phyloP scores from a whole-genome alignment of 1,140 invertebrate species.

The Panagrolaimus sp. region DNA sequence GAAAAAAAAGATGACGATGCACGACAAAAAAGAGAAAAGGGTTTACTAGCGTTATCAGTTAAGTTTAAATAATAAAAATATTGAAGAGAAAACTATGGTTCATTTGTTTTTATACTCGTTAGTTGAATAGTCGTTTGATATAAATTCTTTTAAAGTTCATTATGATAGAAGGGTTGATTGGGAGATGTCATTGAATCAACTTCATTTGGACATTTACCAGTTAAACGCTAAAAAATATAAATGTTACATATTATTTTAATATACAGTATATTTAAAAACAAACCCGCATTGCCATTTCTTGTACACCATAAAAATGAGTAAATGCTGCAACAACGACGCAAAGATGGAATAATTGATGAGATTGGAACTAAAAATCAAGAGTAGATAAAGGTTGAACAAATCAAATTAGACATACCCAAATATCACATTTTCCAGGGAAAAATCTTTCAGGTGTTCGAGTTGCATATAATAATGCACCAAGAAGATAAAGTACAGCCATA shows the following conservation, averaged over 20 bases:
- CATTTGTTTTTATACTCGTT: no score
- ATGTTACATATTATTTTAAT: no score
- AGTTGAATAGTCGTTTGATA: no score
- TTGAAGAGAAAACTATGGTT: no score
- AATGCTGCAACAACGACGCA: slow-evolving; percentile 92
- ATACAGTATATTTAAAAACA: no score
- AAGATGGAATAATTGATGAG: slow-evolving; percentile 98
- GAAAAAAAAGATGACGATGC: no score
- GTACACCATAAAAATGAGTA: slow-evolving; percentile 95
- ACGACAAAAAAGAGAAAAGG: no score
- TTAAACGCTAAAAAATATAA: slow-evolving; percentile 10
- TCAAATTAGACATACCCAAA: slow-evolving; percentile 61
- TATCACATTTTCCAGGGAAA: slow-evolving; percentile 98
- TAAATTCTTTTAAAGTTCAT: not conserved
- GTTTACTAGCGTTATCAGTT: no score
- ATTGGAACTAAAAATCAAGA: slow-evolving; percentile 74
- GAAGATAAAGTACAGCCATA: slow-evolving; percentile 88
- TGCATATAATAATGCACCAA: slow-evolving; percentile 88
- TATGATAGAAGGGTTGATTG: not conserved
- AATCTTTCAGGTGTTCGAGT: slow-evolving; percentile 88
- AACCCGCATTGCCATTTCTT: slow-evolving; percentile 82
- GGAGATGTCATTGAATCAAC: not conserved
- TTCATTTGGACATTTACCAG: slow-evolving; percentile 8
- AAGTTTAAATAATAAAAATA: no score
- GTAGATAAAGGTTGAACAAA: not conserved